Conservation (phyloP, 30 jellyfish, hydroid and myxozoan genomes). For the Turritopsis dohrnii region DNA sequence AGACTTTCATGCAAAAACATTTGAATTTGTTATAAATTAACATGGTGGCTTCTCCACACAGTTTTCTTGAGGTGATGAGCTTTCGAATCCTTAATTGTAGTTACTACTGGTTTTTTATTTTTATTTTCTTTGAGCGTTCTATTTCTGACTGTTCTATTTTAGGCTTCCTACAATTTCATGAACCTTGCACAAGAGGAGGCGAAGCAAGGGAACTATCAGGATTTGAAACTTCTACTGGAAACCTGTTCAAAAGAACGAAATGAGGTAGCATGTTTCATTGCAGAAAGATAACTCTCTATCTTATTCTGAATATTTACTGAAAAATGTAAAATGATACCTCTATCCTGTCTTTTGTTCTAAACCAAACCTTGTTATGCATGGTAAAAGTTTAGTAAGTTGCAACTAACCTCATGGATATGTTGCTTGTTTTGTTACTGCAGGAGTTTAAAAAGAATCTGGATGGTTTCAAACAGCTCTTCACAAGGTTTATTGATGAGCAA, state of each 20-base stretch:
- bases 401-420: no score
- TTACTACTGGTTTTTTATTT: neutral
- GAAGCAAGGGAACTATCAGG: neutral
- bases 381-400: no score
- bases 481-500: neutral
- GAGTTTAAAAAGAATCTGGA: neutral
- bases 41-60: neutral
- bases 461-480: neutral
- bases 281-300: no score
- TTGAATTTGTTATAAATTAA: no score
- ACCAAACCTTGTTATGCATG: no score
- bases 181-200: constrained; percentile 20
- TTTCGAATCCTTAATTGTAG: no score
- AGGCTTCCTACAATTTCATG: constrained; percentile 18
- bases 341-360: no score
- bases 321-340: no score
- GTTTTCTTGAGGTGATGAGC: neutral
- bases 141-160: neutral
- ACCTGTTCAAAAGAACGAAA: constrained; percentile 5
- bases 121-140: neutral
- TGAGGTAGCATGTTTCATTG: constrained; percentile 7
- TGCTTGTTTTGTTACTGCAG: neutral
- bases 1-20: neutral
- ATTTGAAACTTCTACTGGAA: neutral
- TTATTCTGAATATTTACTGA: neutral